Percentiles rank a stretch among this genome's conserved stretches.
Evolutionary conservation across 2,888 invertebrate genomes (phyloP).

Genomic region (Rhingia campestris): DNA sequence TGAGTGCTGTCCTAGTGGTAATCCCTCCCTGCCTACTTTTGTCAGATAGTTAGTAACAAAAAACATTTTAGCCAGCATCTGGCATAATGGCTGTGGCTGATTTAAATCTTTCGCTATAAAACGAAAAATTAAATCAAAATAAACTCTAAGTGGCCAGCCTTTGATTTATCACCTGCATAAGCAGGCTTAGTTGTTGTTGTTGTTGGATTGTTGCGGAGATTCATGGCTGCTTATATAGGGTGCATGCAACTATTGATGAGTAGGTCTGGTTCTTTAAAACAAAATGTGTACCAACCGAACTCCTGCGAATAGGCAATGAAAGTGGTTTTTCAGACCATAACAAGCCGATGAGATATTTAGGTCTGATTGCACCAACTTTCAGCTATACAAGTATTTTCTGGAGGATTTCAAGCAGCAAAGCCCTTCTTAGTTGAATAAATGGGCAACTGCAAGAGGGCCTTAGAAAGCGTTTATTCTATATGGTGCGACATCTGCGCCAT

Average conservation of each 20-base stretch:
- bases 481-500: too few relatives aligned
- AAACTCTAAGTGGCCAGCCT: conserved; percentile 27
- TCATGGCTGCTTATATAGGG: conserved; percentile 23
- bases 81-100: conserved; percentile 12
- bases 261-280: too few relatives aligned
- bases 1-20: background rate
- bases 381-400: too few relatives aligned
- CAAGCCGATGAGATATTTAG: too few relatives aligned
- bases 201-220: conserved; percentile 12
- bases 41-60: background rate
- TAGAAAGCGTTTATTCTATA: too few relatives aligned
- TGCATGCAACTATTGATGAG: background rate
- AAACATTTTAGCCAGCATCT: conserved; percentile 24
- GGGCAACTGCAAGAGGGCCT: too few relatives aligned
- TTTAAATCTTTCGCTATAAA: conserved; percentile 2
- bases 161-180: conserved; percentile 48
- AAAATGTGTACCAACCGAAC: too few relatives aligned
- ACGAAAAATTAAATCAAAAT: conserved; percentile 11
- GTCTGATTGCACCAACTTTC: too few relatives aligned
- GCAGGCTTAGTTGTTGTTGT: conserved; percentile 3
- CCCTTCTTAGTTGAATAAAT: too few relatives aligned
- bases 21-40: conserved; percentile 15
- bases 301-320: too few relatives aligned
- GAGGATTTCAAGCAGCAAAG: too few relatives aligned
- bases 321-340: too few relatives aligned